Evolutionary conservation across 2,797 vertebrate species (phyloP).

Genomic region (Kryptopterus vitreolus): DNA sequence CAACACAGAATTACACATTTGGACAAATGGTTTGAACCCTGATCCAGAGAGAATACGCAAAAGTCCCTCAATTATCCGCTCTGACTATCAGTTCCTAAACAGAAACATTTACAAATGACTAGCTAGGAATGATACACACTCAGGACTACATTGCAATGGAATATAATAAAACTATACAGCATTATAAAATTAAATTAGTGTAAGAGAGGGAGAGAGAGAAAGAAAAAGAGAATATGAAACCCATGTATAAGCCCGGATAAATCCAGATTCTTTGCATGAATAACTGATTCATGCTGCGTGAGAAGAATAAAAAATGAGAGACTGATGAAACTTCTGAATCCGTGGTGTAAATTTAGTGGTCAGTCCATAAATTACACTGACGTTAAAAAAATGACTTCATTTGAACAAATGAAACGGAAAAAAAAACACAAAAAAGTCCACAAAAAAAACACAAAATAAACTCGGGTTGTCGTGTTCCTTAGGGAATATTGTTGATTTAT

Average conservation of each 20-base stretch:
- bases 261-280: conserved; percentile 69
- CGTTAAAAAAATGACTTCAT: conserved; percentile 54
- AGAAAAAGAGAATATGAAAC: conserved; percentile 52
- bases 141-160: neutral
- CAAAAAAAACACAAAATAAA: neutral
- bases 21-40: conserved; percentile 25
- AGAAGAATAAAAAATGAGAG: conserved; percentile 61
- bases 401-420: conserved; percentile 46
- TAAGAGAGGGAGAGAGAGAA: neutral
- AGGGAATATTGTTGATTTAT: neutral
- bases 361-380: conserved; percentile 69
- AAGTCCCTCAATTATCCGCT: conserved; percentile 6
- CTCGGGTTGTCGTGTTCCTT: neutral
- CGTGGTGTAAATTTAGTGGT: conserved; percentile 50
- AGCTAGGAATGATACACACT: no score
- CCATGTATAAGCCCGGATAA: conserved; percentile 66
- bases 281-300: conserved; percentile 61
- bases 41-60: conserved; percentile 40
- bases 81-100: neutral
- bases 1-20: conserved; percentile 35
- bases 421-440: neutral
- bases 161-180: neutral
- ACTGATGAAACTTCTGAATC: conserved; percentile 71
- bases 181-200: neutral
- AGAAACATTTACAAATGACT: no score